phyloP scores from a whole-genome alignment of 2,797 vertebrate species.

The Pseudopleuronectes americanus region DNA sequence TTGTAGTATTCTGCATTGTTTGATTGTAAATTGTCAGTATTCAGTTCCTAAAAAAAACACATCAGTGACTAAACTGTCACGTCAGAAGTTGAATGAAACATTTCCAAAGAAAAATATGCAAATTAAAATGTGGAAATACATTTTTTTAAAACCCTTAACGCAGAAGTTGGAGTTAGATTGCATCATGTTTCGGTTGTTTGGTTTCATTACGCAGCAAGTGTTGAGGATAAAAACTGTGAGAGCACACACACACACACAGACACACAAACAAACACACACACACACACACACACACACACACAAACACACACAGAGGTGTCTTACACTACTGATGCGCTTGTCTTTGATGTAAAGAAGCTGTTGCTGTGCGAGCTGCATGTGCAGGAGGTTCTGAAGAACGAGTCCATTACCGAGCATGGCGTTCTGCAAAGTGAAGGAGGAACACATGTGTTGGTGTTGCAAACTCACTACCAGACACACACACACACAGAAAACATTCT shows the following conservation, averaged over 20 bases:
- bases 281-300: too few species aligned
- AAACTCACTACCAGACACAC: neutral
- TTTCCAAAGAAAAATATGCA: slow-evolving; percentile 49
- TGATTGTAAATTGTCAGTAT: neutral
- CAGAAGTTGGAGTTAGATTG: slow-evolving; percentile 30
- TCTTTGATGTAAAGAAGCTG: slow-evolving; percentile 93
- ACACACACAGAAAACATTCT: neutral
- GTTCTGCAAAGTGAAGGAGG: slow-evolving; percentile 64
- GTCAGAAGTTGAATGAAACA: slow-evolving; percentile 36
- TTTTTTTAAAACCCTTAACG: slow-evolving; percentile 42
- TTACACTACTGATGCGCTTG: slow-evolving; percentile 90
- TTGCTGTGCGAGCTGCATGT: slow-evolving; percentile 91
- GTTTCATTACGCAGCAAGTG: slow-evolving; percentile 36
- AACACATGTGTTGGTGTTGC: neutral
- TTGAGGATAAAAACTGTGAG: slow-evolving; percentile 28
- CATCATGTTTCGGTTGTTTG: neutral
- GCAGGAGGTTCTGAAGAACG: slow-evolving; percentile 92
- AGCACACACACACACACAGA: slow-evolving; percentile 11
- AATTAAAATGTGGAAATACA: slow-evolving; percentile 23
- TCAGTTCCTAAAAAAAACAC: neutral
- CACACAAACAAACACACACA: slow-evolving; percentile 27
- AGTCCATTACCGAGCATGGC: slow-evolving; percentile 87
- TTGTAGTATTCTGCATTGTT: too few species aligned
- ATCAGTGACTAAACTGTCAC: slow-evolving; percentile 36
- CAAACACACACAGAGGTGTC: slow-evolving; percentile 48